Base-by-base conservation (phyloP, 2,797 vertebrate genomes). In the Micrastur ruficollis region DNA sequence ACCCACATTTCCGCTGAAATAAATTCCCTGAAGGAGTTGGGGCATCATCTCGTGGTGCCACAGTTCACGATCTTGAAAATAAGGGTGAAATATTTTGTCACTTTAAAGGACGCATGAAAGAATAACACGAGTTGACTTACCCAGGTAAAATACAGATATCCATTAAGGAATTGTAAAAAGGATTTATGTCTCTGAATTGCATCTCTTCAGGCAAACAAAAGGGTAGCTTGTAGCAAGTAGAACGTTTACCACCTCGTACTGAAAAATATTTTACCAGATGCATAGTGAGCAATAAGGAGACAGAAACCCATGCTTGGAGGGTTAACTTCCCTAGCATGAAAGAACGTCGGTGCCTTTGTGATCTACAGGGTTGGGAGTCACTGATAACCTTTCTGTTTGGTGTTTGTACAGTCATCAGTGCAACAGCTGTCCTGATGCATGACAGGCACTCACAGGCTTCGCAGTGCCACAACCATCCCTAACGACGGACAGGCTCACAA, bases 401-500 rank as follows among this genome's bases (percentile, higher is more conserved):
- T 55, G 25, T 38, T 88, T 65, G 49, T 31, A n/a, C 34, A 70
- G 38, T 4, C 36, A 49, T 15, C 18, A 46, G 34, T 7, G 21
- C 31, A 71, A 8, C 8, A 32, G n/a, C 8, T 66, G 27, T 61
- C 55, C 44, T 26, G 36, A 8, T 25, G 3, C 0, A 1, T 14
- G n/a, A n/a, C n/a, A 55, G 73, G 8, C 10, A 5, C 26, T 47
- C 61, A 16, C 25, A n/a, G 67, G 46, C 29, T 63, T 32, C 58
- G 52, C 61, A 34, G 46, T 14, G 36, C 47, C 49, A 71, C 22
- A 55, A 44, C 58, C 32, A 76, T 12, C 14, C 29, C 38, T 18
- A 65, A 25, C 56, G 76, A 62, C 36, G 34, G 76, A 38, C n/a
- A 70, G 27, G 27, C 22, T 52, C 42, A 63, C 44, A 63, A 89